These are phyloP conservation scores for Isoperla grammatica DNA, from an alignment of 2,888 invertebrate genomes.

Conservation along the genomic window DNA sequence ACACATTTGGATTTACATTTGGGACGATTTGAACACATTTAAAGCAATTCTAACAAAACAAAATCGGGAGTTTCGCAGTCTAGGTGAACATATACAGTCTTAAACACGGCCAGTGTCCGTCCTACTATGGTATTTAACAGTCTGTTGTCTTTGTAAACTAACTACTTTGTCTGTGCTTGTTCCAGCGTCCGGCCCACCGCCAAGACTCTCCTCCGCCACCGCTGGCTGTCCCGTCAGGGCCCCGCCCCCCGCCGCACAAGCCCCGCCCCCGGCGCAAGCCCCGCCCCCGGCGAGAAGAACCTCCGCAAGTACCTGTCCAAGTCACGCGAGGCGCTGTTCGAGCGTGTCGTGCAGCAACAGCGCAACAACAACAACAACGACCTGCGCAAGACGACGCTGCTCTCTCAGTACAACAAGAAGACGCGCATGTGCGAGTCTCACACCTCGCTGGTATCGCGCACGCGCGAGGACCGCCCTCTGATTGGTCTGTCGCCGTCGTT, in stretches of 20 bases:
- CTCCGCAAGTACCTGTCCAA: slow-evolving; percentile 47
- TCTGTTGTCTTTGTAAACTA: too few relatives aligned
- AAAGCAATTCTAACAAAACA: too few relatives aligned
- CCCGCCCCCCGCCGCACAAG: slow-evolving; percentile 31
- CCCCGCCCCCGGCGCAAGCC: slow-evolving; percentile 34
- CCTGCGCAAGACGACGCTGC: slow-evolving; percentile 26
- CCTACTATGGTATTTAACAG: too few relatives aligned
- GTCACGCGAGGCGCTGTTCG: slow-evolving; percentile 48
- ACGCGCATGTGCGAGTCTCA: slow-evolving; percentile 46
- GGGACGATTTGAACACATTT: too few relatives aligned
- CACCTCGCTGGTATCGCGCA: slow-evolving; percentile 43
- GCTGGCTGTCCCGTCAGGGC: slow-evolving; percentile 48
- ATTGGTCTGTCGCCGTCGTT: slow-evolving; percentile 26
- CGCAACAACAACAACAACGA: slow-evolving; percentile 35
- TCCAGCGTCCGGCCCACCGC: slow-evolving; percentile 53
- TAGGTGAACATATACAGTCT: too few relatives aligned
- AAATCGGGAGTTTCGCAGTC: too few relatives aligned
- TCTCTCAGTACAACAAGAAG: slow-evolving; percentile 29
- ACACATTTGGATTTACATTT: too few relatives aligned
- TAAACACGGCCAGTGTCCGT: too few relatives aligned
- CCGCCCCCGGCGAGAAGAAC: slow-evolving; percentile 35
- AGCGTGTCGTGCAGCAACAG: slow-evolving; percentile 43
- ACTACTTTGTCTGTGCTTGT: too few relatives aligned
- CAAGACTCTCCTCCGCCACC: slow-evolving; percentile 53
- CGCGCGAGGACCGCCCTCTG: slow-evolving; percentile 36